Conservation (phyloP, 2,113 vertebrate species). For the Pagrus major region DNA sequence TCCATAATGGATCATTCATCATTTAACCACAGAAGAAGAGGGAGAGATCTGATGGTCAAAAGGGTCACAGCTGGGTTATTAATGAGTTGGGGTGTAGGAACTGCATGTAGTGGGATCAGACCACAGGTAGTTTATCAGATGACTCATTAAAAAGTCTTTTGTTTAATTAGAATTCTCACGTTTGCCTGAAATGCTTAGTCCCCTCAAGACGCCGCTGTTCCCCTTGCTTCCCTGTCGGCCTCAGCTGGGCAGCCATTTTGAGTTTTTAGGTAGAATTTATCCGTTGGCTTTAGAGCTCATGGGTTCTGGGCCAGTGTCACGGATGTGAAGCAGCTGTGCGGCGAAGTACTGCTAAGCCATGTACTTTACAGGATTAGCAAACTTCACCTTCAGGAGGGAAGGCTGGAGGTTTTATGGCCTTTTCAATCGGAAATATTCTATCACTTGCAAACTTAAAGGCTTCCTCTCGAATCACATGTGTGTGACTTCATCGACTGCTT, state of each 20-base stretch:
- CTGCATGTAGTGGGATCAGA: constrained; percentile 37
- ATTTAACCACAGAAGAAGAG: constrained; percentile 53
- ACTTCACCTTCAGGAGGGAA: constrained; percentile 45
- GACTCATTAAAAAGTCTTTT: constrained; percentile 52
- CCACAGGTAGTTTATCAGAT: constrained; percentile 45
- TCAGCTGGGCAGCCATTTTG: constrained; percentile 62
- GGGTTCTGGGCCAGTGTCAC: constrained; percentile 40
- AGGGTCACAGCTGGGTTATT: constrained; percentile 57
- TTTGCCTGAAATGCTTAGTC: constrained; percentile 78
- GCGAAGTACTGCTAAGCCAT: constrained; percentile 41
- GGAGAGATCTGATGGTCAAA: constrained; percentile 49
- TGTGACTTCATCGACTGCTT: constrained; percentile 6
- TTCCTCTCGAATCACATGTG: constrained; percentile 1
- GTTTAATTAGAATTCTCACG: constrained; percentile 80
- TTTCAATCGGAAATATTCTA: constrained; percentile 24
- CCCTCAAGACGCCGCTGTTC: constrained; percentile 80
- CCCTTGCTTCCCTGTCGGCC: constrained; percentile 67
- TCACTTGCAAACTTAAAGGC: constrained; percentile 7
- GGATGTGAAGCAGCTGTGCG: constrained; percentile 52
- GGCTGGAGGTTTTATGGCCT: constrained; percentile 6
- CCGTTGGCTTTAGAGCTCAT: constrained; percentile 41
- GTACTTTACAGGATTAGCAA: constrained; percentile 54
- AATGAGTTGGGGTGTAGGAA: constrained; percentile 31
- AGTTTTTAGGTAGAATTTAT: constrained; percentile 47
- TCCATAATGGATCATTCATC: constrained; percentile 59